These are phyloP conservation scores for Neofelis nebulosa DNA, from an alignment of 2,113 vertebrate genomes.

Conservation along the genomic window DNA sequence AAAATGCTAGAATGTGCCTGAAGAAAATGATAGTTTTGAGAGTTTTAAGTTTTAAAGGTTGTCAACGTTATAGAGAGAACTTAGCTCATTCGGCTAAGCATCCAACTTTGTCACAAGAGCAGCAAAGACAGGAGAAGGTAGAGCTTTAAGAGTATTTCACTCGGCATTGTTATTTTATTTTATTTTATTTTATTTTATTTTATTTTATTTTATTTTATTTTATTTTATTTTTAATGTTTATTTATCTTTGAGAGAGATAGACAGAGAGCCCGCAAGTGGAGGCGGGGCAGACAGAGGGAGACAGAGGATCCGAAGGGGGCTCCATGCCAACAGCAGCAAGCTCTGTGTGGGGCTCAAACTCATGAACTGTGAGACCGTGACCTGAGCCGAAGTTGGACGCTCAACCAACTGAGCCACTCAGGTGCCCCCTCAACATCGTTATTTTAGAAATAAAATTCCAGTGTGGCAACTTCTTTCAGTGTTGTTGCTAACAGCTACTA, in stretches of 20 bases:
- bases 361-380: too few species aligned
- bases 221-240: background rate
- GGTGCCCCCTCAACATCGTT: background rate
- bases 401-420: too few species aligned
- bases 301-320: too few species aligned
- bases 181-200: conserved; percentile 19
- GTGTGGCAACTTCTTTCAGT: background rate
- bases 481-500: background rate
- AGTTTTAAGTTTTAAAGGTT: background rate
- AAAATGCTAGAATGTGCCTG: background rate
- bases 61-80: background rate
- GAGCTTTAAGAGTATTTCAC: background rate
- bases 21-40: conserved; percentile 25
- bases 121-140: background rate
- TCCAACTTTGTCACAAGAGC: background rate
- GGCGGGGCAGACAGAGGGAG: too few species aligned
- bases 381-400: too few species aligned
- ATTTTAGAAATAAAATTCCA: background rate
- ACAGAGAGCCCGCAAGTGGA: too few species aligned
- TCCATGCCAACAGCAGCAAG: too few species aligned
- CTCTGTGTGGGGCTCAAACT: too few species aligned
- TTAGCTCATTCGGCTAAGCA: too few species aligned
- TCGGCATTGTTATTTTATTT: background rate
- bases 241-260: too few species aligned
- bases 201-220: conserved; percentile 15